These are phyloP conservation scores for Syngnathus scovelli DNA, from an alignment of 2,113 vertebrate genomes.

Conservation along the genomic window DNA sequence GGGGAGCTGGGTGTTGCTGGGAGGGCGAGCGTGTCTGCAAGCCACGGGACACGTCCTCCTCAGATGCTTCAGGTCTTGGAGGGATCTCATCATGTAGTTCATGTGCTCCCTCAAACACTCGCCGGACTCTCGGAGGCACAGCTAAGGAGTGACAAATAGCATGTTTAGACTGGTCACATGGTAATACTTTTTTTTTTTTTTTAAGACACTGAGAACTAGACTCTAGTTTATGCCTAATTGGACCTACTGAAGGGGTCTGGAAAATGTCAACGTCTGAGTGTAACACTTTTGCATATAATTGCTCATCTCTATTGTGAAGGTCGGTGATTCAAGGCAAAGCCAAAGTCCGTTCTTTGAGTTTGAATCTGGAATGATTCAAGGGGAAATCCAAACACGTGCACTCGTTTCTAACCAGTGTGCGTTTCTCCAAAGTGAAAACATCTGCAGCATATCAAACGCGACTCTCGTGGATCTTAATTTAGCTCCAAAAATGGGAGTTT, in stretches of 20 bases:
- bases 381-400: slow-evolving; percentile 19
- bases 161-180: not conserved
- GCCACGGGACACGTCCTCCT: slow-evolving; percentile 53
- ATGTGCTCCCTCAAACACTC: slow-evolving; percentile 73
- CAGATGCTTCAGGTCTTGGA: slow-evolving; percentile 71
- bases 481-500: slow-evolving; percentile 9
- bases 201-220: no score
- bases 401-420: slow-evolving; percentile 2
- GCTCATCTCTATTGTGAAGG: not conserved
- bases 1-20: slow-evolving; percentile 31
- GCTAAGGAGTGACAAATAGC: slow-evolving; percentile 57
- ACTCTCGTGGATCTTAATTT: slow-evolving; percentile 16
- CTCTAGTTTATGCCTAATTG: not conserved
- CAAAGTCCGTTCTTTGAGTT: slow-evolving; percentile 24
- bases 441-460: slow-evolving; percentile 15
- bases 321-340: not conserved
- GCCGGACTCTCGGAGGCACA: slow-evolving; percentile 73
- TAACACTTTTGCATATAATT: not conserved
- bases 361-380: slow-evolving; percentile 24
- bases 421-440: slow-evolving; percentile 15
- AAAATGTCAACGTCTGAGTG: not conserved
- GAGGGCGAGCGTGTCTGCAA: slow-evolving; percentile 22
- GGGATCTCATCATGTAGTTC: slow-evolving; percentile 77
- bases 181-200: no score
- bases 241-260: not conserved